These are phyloP conservation scores for Paedocypris sp. DNA, from an alignment of 2,113 vertebrate species.

Conservation along the genomic window DNA sequence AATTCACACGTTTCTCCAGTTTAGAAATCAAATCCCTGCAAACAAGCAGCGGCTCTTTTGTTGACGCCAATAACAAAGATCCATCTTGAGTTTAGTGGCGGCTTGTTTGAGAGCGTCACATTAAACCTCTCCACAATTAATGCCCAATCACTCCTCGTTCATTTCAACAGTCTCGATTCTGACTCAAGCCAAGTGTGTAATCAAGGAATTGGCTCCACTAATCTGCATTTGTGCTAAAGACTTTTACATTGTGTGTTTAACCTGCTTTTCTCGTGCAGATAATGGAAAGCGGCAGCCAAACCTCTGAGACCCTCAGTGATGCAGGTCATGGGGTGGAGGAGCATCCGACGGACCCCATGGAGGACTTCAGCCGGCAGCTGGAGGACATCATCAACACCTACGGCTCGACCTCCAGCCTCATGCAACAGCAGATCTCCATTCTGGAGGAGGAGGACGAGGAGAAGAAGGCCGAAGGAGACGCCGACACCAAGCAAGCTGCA, in stretches of 20 bases:
- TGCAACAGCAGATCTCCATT: conserved; percentile 37
- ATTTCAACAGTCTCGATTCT: conserved; percentile 10
- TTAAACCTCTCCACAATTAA: conserved; percentile 11
- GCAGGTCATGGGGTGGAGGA: conserved; percentile 22
- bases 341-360: conserved; percentile 51
- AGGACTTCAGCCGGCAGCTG: conserved; percentile 69
- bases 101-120: background rate
- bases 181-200: conserved; percentile 17
- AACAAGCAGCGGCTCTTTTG: too few species aligned
- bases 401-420: conserved; percentile 47
- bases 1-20: too few species aligned
- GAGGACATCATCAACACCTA: conserved; percentile 80
- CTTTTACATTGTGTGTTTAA: conserved; percentile 8
- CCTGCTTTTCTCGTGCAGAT: conserved; percentile 17
- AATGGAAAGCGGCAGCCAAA: conserved; percentile 58
- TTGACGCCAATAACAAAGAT: too few species aligned
- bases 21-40: too few species aligned
- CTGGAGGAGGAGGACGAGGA: conserved; percentile 23
- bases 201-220: conserved; percentile 21
- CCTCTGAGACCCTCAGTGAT: conserved; percentile 21
- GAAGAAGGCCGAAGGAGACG: conserved; percentile 25
- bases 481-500: conserved; percentile 43
- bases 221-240: background rate
- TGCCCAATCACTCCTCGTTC: conserved; percentile 18
- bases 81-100: conserved; percentile 11